phyloP scores from a whole-genome alignment of 2,113 vertebrate genomes.

The Sorex fumeus region DNA sequence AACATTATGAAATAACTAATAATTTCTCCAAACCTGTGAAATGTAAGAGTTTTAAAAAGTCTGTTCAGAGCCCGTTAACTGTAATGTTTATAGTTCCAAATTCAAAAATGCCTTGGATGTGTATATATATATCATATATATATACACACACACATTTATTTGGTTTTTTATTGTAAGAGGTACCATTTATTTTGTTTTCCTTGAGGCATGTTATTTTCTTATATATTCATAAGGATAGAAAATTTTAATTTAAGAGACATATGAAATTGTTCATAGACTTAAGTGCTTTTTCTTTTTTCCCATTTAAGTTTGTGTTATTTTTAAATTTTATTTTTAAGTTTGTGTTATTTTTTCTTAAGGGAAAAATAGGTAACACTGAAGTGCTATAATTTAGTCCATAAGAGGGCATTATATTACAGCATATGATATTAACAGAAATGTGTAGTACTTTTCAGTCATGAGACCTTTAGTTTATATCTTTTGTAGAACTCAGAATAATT shows the following conservation, averaged over 20 bases:
- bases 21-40: neutral
- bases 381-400: constrained; percentile 76
- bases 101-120: constrained; percentile 61
- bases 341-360: neutral
- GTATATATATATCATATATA: neutral
- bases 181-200: constrained; percentile 56
- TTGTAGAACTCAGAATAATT: constrained; percentile 32
- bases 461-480: constrained; percentile 35
- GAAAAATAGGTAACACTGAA: constrained; percentile 71
- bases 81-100: constrained; percentile 49
- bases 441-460: constrained; percentile 37
- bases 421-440: constrained; percentile 43
- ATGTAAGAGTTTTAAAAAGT: constrained; percentile 34
- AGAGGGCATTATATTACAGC: constrained; percentile 80
- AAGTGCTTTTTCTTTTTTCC: constrained; percentile 14
- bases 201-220: constrained; percentile 24
- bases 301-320: no score
- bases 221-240: no score
- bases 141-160: neutral
- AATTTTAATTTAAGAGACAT: no score
- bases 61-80: neutral
- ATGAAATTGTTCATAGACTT: constrained; percentile 20
- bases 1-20: constrained; percentile 37
- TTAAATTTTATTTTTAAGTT: no score
- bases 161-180: constrained; percentile 26